phyloP scores from a whole-genome alignment of 2,888 invertebrate species.

The Adela reaumurella region DNA sequence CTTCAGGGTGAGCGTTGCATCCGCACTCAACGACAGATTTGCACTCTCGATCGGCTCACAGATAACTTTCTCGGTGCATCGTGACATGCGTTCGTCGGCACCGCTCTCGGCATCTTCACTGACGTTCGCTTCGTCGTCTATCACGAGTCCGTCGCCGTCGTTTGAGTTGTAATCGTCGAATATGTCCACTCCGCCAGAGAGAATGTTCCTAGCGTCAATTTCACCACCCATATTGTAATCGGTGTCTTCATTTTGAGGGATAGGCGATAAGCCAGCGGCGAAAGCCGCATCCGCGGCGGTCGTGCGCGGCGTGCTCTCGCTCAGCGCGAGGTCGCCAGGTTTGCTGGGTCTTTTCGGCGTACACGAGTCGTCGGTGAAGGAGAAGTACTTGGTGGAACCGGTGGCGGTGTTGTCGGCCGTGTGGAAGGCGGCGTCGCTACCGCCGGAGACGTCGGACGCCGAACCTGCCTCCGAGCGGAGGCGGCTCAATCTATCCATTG shows the following conservation, averaged over 20 bases:
- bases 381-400: constrained; percentile 39
- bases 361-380: constrained; percentile 40
- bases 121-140: constrained; percentile 31
- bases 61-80: constrained; percentile 10
- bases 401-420: constrained; percentile 35
- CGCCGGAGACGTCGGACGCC: constrained; percentile 18
- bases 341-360: constrained; percentile 30
- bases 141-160: constrained; percentile 46
- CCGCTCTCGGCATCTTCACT: not conserved
- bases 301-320: constrained; percentile 19
- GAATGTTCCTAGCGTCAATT: constrained; percentile 46
- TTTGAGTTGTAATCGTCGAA: constrained; percentile 52
- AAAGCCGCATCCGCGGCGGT: constrained; percentile 24
- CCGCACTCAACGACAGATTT: not conserved
- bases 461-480: constrained; percentile 36
- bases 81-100: not conserved
- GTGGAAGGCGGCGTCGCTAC: constrained; percentile 33
- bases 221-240: constrained; percentile 42
- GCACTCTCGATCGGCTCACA: not conserved
- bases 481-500: constrained; percentile 47
- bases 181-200: constrained; percentile 47
- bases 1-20: not conserved
- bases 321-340: constrained; percentile 20
- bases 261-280: constrained; percentile 35
- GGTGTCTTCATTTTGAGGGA: constrained; percentile 29